Base-by-base conservation (phyloP, 2,797 vertebrate species). In the Limosa lapponica region DNA sequence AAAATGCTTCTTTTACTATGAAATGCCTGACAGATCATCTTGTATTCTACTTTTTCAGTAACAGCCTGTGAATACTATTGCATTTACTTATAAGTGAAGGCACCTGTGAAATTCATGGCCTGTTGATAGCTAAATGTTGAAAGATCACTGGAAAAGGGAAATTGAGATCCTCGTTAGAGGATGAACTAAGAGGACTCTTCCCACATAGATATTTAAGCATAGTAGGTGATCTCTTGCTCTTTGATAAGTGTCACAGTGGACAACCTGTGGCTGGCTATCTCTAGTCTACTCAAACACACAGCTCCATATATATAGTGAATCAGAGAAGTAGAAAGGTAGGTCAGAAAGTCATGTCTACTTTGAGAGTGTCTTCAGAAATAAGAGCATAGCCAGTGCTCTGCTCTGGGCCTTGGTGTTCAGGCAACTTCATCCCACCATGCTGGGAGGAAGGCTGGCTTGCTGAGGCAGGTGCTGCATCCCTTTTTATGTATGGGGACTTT, bases 311-410 rank as follows among this genome's bases (percentile, higher is more conserved):
- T 19, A 18, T 11, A 46, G 37, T 48, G 57, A 87, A 87, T 55
- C 23, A 64, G 67, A 86, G 36, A 58, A 89, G 20, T 20, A 59
- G 32, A 16, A 77, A 75, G 32, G 24, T 71, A 55, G 28, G 48
- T 87, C 22, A 61, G 55, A 85, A 96, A 74, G 44, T 59, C 15
- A 28, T 11, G 30, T 39, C 70, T 87, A 6, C 36, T 78, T 75
- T 48, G 46, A 59, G 69, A 74, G 11, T 7, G 10, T 69, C 72
- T 62, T 79, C 41, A 48, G 28, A 57, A 83, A n/a, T 10, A 52
- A 25, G 62, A 44, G 24, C 0, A 0, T 57, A 62, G 43, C 11
- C 32, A 34, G 28, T 41, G 17, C 49, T 48, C 16, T 80, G 23
- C 41, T 72, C 13, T 48, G 79, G 37, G 32, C 10, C 9, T 30